Percentiles rank a stretch among this genome's conserved stretches.
Evolutionary conservation across 2,797 vertebrate genomes (phyloP).

Genomic region (Chloroceryle amazona): DNA sequence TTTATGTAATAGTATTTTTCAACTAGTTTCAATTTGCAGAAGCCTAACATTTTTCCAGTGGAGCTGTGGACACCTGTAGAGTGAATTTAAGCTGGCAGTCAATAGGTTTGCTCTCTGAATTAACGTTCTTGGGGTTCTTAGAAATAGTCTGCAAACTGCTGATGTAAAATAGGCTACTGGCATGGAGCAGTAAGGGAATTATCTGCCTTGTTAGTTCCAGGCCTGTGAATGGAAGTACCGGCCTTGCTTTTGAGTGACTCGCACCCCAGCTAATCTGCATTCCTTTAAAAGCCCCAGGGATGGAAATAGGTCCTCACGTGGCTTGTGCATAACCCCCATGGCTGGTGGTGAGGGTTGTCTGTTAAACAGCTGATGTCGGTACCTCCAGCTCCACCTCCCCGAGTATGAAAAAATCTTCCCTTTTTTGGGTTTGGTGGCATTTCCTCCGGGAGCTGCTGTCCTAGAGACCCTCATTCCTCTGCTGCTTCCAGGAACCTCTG

Average conservation of each 20-base stretch:
- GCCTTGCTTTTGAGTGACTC: background rate
- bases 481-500: background rate
- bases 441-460: background rate
- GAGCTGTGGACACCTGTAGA: background rate
- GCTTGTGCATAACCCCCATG: background rate
- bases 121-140: background rate
- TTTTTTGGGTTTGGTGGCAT: background rate
- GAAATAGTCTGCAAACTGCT: background rate
- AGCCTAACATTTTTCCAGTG: background rate
- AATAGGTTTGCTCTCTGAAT: background rate
- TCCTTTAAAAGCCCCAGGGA: background rate
- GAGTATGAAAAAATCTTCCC: background rate
- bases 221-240: background rate
- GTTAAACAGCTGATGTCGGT: background rate
- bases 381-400: background rate
- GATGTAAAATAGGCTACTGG: background rate
- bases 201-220: background rate
- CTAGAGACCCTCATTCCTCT: background rate
- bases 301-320: background rate
- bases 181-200: background rate
- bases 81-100: background rate
- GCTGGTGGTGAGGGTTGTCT: background rate
- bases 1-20: slow-evolving; percentile 1
- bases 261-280: background rate
- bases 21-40: slow-evolving; percentile 13